Conservation (phyloP, 2,888 invertebrate species). For the Protophormia terraenovae region DNA sequence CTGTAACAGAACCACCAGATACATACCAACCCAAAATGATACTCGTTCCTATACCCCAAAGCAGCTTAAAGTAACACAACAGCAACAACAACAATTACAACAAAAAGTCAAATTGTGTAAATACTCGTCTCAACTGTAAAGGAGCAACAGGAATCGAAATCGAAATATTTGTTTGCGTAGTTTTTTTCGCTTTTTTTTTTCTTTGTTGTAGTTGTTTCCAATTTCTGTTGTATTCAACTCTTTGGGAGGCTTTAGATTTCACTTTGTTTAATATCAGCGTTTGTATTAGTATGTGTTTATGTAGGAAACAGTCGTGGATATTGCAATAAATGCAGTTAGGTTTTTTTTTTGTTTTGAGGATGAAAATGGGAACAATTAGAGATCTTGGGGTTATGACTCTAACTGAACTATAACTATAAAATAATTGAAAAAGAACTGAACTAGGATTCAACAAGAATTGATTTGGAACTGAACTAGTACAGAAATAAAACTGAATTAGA, state of each 20-base stretch:
- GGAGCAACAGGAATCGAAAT: slow-evolving; percentile 68
- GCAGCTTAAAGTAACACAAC: slow-evolving; percentile 53
- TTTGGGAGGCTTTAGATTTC: slow-evolving; percentile 64
- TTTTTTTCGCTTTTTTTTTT: not conserved
- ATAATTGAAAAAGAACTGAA: too few species aligned
- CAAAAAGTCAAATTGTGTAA: slow-evolving; percentile 53
- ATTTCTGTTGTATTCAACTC: slow-evolving; percentile 16
- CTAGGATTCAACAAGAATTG: too few species aligned
- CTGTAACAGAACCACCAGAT: slow-evolving; percentile 49
- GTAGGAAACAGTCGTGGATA: not conserved
- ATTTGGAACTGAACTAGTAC: too few species aligned
- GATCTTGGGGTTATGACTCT: too few species aligned
- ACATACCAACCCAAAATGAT: slow-evolving; percentile 32
- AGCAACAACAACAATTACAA: slow-evolving; percentile 4
- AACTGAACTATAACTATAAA: not conserved
- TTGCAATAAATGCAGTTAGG: not conserved
- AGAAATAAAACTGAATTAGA: too few species aligned
- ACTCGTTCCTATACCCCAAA: slow-evolving; percentile 61
- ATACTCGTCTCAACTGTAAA: slow-evolving; percentile 62
- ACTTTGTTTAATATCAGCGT: slow-evolving; percentile 35
- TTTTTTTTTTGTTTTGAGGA: not conserved
- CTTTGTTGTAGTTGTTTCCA: slow-evolving; percentile 8
- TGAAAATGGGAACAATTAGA: not conserved
- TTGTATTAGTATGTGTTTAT: not conserved
- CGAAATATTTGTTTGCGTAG: slow-evolving; percentile 40